phyloP scores from a whole-genome alignment of 2,113 vertebrate genomes.

The Sporophila hypoxantha region DNA sequence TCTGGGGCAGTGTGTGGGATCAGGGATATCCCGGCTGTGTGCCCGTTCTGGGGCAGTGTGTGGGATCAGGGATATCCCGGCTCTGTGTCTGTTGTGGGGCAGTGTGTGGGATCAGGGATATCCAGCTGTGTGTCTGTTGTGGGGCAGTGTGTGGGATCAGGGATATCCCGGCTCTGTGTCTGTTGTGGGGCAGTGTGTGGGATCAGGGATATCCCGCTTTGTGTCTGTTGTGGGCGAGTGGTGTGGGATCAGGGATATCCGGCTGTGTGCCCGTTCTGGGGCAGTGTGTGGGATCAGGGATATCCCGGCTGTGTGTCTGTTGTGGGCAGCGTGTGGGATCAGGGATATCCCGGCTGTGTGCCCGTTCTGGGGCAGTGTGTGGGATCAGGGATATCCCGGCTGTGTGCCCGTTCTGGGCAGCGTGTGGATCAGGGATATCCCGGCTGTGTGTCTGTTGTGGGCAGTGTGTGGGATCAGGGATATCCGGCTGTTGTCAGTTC shows the following conservation, averaged over 20 bases:
- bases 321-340: not conserved
- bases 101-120: not conserved
- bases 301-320: no score
- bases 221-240: no score
- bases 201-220: no score
- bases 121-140: no score
- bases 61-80: no score
- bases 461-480: no score
- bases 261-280: no score
- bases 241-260: not conserved
- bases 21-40: fast-evolving
- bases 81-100: no score
- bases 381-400: not conserved
- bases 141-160: not conserved
- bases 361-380: not conserved
- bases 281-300: not conserved
- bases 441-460: no score
- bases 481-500: no score
- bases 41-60: not conserved
- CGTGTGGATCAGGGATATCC: not conserved
- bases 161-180: not conserved
- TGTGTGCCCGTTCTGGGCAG: no score
- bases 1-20: not conserved
- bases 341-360: fast-evolving
- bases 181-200: no score